These are phyloP conservation scores for Netta rufina DNA, from an alignment of 2,797 vertebrate genomes.

Conservation along the genomic window DNA sequence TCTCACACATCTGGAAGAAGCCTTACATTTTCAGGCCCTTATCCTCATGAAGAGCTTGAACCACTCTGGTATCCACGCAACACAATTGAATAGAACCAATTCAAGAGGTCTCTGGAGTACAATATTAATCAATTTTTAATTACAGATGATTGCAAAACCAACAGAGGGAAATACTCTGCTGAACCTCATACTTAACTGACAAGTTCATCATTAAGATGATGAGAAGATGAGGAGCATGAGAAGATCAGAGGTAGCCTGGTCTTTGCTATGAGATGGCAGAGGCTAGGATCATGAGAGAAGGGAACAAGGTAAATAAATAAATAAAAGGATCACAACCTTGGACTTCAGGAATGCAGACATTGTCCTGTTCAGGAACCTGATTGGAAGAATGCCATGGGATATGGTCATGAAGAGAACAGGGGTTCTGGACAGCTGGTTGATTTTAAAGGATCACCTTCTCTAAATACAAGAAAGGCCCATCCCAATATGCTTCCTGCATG, in stretches of 20 bases:
- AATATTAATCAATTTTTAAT: neutral
- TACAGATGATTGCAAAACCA: neutral
- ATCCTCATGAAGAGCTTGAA: neutral
- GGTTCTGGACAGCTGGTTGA: neutral
- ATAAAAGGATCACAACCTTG: neutral
- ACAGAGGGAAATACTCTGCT: neutral
- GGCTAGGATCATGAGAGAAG: neutral
- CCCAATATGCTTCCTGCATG: fast-evolving
- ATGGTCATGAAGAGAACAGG: neutral
- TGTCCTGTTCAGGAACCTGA: neutral
- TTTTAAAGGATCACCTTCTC: neutral
- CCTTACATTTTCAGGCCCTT: too few relatives aligned
- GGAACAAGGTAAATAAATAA: neutral
- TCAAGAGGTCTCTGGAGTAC: neutral
- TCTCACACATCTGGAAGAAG: neutral
- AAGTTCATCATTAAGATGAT: too few relatives aligned
- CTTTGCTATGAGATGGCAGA: neutral
- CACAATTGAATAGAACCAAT: neutral
- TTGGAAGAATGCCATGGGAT: neutral
- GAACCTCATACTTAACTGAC: neutral
- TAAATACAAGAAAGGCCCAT: neutral
- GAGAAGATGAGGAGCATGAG: too few relatives aligned
- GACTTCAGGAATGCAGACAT: neutral
- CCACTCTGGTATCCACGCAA: neutral
- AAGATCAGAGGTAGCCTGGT: neutral